Evolutionary conservation across 2,113 vertebrate species (phyloP), one percentile per base, ranked within the genome.

Genomic region (Enhydra lutris): DNA sequence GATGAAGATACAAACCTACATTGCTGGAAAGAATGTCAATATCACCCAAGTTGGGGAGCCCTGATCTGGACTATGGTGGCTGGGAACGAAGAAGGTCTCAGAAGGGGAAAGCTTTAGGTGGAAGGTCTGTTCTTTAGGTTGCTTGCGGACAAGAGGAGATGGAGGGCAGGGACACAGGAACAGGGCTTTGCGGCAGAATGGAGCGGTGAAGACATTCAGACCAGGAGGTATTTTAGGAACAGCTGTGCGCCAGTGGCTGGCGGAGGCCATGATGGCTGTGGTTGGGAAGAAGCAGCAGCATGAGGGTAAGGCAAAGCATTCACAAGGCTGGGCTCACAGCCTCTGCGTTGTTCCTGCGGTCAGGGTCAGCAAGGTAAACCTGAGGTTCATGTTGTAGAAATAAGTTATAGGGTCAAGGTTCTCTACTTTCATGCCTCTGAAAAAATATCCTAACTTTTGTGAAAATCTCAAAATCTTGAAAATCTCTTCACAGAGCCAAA

Each of bases 271-370:
- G 69, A 15, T n/a, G 31, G 57, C 42, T 7, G 55, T 55, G n/a
- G 39, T 63, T 23, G n/a, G 26, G 36, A 17, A 76, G 80, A 23
- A 20, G 29, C 24, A 31, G 9, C 39, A 39, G 9, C 15, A 4
- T 1, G 10, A 26, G 8, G 24, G 9, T 4, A 45, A 79, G 74
- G 6, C 10, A 4, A 0, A 14, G 26, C 10, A 0, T 55, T 6
- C 6, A 11, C 1, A 20, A 6, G 24, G 1, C 47, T 17, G 50
- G 36, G 8, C 63, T 31, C 11, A 31, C 3, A 11, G 13, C 5
- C 18, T 71, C 65, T 39, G 7, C 23, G 21, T 18, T 78, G 47
- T 87, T 61, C 34, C 2, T 47, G 29, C 7, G 26, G 29, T 0
- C 18, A 76, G 31, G 31, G 23, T 0, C 21, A 92, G 39, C 23